Evolutionary conservation across 2,888 invertebrate genomes (phyloP).

Genomic region (Drosophila tanythrix): DNA sequence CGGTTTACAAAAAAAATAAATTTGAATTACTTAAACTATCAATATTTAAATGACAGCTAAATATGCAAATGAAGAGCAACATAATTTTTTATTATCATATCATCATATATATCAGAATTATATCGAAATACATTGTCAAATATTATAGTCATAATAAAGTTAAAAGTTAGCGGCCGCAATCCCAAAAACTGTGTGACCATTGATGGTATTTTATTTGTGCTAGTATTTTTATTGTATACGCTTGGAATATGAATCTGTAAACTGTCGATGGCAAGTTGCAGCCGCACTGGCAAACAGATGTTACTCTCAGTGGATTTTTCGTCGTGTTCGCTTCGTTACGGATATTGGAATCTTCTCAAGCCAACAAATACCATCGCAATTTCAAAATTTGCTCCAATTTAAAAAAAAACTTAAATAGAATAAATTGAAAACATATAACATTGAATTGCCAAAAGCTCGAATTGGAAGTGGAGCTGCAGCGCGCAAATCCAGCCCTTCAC

Average conservation of each 20-base stretch:
- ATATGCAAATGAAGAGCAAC: not conserved
- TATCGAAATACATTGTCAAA: not conserved
- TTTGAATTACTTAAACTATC: not conserved
- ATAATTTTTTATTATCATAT: not conserved
- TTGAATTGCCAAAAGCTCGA: constrained; percentile 16
- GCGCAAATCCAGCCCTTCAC: constrained; percentile 36
- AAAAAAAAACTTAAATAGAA: constrained; percentile 15
- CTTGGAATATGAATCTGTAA: not conserved
- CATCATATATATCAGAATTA: not conserved
- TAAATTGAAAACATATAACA: constrained; percentile 4
- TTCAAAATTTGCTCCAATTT: constrained; percentile 24
- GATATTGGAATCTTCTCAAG: constrained; percentile 33
- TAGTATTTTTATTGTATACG: constrained; percentile 24
- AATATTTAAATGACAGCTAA: not conserved
- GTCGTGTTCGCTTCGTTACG: constrained; percentile 53
- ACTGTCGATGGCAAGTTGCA: constrained; percentile 1
- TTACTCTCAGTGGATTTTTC: constrained; percentile 61
- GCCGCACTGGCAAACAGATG: constrained; percentile 46
- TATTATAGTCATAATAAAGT: not conserved
- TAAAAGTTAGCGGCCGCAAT: not conserved
- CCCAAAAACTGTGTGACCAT: constrained; percentile 25
- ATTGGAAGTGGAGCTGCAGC: constrained; percentile 33
- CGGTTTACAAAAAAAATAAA: not conserved
- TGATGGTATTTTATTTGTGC: not conserved
- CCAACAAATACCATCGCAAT: constrained; percentile 11